A percentile compares a stretch with the other conserved stretches of the same genome.
phyloP scores from a whole-genome alignment of 2,797 vertebrate species.

The Sebastes minor region DNA sequence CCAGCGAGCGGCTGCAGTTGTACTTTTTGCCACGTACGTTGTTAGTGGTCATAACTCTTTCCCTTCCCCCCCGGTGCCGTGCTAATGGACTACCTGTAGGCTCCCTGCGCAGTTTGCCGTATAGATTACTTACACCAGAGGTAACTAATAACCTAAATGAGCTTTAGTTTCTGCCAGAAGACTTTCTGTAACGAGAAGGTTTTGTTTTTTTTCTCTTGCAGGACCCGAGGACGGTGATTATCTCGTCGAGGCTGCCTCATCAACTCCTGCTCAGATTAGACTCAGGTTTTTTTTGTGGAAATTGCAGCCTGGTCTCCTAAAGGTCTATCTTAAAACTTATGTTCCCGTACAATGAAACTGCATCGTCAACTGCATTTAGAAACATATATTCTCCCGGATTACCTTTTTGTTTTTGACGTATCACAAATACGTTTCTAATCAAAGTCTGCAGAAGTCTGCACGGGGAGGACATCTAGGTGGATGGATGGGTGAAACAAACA shows the following conservation, averaged over 20 bases:
- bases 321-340: too few species aligned
- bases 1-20: constrained; percentile 1
- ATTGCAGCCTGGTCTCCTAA: too few species aligned
- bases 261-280: neutral
- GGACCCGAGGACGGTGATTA: neutral
- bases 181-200: neutral
- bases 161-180: neutral
- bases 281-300: neutral
- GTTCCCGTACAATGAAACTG: too few species aligned
- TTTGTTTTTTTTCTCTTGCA: neutral
- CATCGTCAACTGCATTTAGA: too few species aligned
- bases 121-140: constrained; percentile 36
- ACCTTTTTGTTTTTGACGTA: too few species aligned
- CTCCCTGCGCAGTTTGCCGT: constrained; percentile 21
- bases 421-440: too few species aligned
- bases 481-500: too few species aligned
- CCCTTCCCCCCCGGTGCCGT: neutral
- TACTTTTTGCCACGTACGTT: neutral
- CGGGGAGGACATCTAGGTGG: too few species aligned
- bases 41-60: constrained; percentile 25
- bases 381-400: too few species aligned
- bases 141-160: constrained; percentile 43
- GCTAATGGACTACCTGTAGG: constrained; percentile 51
- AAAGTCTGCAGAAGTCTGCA: too few species aligned
- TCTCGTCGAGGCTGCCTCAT: neutral